phyloP scores from a whole-genome alignment of 1,140 invertebrate species.

The Atta cephalotes region DNA sequence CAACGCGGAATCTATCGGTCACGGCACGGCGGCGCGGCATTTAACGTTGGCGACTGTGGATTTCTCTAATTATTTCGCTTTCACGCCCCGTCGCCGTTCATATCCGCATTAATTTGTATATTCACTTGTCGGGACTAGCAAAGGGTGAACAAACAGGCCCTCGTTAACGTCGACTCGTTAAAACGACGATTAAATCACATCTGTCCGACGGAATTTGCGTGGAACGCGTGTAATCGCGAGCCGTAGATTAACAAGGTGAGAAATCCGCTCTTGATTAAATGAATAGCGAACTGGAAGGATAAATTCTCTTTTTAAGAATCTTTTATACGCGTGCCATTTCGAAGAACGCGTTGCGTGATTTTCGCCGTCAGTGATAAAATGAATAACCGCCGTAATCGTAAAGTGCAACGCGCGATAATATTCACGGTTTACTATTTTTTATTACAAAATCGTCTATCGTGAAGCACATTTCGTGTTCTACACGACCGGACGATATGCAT shows the following conservation, averaged over 20 bases:
- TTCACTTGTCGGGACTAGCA: constrained; percentile 56
- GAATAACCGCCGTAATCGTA: constrained; percentile 7
- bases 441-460: neutral
- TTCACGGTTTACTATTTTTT: neutral
- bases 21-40: neutral
- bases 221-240: constrained; percentile 63
- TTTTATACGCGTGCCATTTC: constrained; percentile 15
- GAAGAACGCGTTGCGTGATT: neutral
- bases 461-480: neutral
- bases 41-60: neutral
- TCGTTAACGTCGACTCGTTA: constrained; percentile 38
- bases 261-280: constrained; percentile 55
- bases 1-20: constrained; percentile 32
- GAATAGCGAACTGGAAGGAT: constrained; percentile 9
- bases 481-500: neutral
- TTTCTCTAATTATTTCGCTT: constrained; percentile 64
- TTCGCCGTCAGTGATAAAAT: neutral
- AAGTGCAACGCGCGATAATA: neutral
- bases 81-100: constrained; percentile 22
- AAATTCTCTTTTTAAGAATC: constrained; percentile 15
- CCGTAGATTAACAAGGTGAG: constrained; percentile 53
- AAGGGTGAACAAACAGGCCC: constrained; percentile 12
- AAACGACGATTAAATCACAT: constrained; percentile 65
- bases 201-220: constrained; percentile 26
- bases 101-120: constrained; percentile 48